These are phyloP conservation scores for Sarcophaga peregrina DNA, from an alignment of 1,140 invertebrate species.

Conservation along the genomic window DNA sequence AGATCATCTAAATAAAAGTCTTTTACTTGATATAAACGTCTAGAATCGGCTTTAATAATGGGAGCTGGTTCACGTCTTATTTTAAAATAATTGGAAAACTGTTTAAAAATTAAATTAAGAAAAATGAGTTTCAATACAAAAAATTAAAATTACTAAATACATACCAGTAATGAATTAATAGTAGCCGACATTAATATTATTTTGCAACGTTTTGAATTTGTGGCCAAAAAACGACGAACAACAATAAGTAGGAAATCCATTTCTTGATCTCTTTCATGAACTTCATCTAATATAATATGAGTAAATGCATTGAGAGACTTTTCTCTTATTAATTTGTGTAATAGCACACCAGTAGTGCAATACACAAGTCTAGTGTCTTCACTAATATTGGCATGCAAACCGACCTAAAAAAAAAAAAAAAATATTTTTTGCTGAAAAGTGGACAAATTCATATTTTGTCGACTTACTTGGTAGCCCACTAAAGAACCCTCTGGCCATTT, in stretches of 20 bases:
- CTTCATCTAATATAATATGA: conserved; percentile 94
- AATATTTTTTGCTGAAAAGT: background rate
- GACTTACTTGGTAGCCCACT: conserved; percentile 83
- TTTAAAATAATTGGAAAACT: conserved; percentile 81
- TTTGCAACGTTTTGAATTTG: conserved; percentile 78
- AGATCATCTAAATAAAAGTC: conserved; percentile 80
- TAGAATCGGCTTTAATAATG: conserved; percentile 70
- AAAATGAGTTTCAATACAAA: conserved; percentile 5
- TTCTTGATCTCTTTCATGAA: conserved; percentile 95
- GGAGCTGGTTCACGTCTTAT: conserved; percentile 69
- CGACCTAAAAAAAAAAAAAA: conserved; percentile 64
- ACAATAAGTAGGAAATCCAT: conserved; percentile 91
- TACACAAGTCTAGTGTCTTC: conserved; percentile 85
- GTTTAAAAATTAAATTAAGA: conserved; percentile 10
- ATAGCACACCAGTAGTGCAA: conserved; percentile 84
- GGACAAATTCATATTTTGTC: background rate
- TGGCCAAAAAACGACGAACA: conserved; percentile 82
- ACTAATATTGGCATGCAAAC: conserved; percentile 51
- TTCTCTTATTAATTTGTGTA: conserved; percentile 78
- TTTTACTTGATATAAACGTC: conserved; percentile 70
- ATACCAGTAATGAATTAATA: conserved; percentile 72
- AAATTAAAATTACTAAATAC: background rate
- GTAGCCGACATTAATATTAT: conserved; percentile 92
- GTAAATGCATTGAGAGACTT: conserved; percentile 79
- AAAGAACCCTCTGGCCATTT: conserved; percentile 81